phyloP scores from a whole-genome alignment of 2,888 invertebrate species.

The Limulus polyphemus region DNA sequence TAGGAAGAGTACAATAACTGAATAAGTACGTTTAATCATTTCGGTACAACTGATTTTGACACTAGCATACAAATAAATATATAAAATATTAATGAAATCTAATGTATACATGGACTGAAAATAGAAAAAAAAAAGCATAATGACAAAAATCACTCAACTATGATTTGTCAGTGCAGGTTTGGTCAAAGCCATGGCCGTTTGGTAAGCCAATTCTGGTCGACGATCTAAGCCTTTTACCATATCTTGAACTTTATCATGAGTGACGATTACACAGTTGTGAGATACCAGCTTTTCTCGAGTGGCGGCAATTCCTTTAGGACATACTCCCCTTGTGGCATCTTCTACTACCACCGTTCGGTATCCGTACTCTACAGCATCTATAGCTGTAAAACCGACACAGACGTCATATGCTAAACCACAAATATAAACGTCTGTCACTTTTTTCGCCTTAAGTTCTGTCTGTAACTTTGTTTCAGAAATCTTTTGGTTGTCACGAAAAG shows the following conservation, averaged over 20 bases:
- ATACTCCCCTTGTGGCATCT: slow-evolving; percentile 80
- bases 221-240: slow-evolving; percentile 8
- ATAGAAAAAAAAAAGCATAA: too few species aligned
- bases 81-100: too few species aligned
- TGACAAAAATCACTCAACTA: too few species aligned
- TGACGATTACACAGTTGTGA: slow-evolving; percentile 3
- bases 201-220: slow-evolving; percentile 8
- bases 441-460: slow-evolving; percentile 60
- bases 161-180: too few species aligned
- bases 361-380: slow-evolving; percentile 55
- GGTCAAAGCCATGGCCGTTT: too few species aligned
- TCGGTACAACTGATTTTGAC: too few species aligned
- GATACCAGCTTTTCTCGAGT: slow-evolving; percentile 5
- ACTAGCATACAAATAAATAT: too few species aligned
- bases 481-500: slow-evolving; percentile 95
- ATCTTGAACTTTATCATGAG: slow-evolving; percentile 2
- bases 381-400: slow-evolving; percentile 52
- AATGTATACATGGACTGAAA: too few species aligned
- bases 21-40: too few species aligned
- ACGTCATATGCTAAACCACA: slow-evolving; percentile 92
- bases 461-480: slow-evolving; percentile 70
- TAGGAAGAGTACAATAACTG: too few species aligned
- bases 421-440: slow-evolving; percentile 80
- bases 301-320: slow-evolving; percentile 64
- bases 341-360: slow-evolving; percentile 78